These are phyloP conservation scores for Trisateles emortualis DNA, from an alignment of 2,888 invertebrate genomes.

Conservation along the genomic window DNA sequence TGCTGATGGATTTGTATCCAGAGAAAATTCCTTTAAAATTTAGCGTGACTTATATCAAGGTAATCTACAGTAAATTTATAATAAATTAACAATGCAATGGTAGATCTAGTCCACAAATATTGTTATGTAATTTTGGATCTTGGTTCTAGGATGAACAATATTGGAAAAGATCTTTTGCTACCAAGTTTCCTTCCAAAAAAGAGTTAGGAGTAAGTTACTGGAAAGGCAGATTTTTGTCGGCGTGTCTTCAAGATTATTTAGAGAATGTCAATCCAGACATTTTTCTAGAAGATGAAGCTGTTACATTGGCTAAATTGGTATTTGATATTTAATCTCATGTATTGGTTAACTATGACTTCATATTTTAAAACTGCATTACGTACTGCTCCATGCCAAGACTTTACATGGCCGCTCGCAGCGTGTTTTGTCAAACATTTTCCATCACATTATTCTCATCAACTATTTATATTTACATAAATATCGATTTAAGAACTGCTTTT, in stretches of 20 bases:
- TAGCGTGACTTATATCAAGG: slow-evolving; percentile 84
- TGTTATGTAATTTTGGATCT: neutral
- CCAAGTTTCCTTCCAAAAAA: slow-evolving; percentile 68
- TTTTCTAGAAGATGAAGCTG: slow-evolving; percentile 75
- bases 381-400: too few relatives aligned
- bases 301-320: slow-evolving; percentile 73
- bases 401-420: too few relatives aligned
- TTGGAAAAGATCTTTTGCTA: slow-evolving; percentile 86
- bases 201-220: slow-evolving; percentile 85
- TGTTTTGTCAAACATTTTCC: too few relatives aligned
- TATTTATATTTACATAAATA: neutral
- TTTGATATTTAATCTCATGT: neutral
- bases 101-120: too few relatives aligned
- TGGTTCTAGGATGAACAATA: slow-evolving; percentile 87
- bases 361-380: too few relatives aligned
- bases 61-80: slow-evolving; percentile 36
- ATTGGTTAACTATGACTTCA: too few relatives aligned
- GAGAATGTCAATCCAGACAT: slow-evolving; percentile 77
- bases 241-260: slow-evolving; percentile 77
- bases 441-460: too few relatives aligned
- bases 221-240: slow-evolving; percentile 86
- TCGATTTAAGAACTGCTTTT: neutral
- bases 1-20: slow-evolving; percentile 88
- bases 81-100: neutral
- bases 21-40: slow-evolving; percentile 86